A percentile compares a stretch with the other conserved stretches of the same genome.
These are phyloP conservation scores for Typhlomys cinereus DNA, from an alignment of 2,113 vertebrate genomes.

Conservation along the genomic window DNA sequence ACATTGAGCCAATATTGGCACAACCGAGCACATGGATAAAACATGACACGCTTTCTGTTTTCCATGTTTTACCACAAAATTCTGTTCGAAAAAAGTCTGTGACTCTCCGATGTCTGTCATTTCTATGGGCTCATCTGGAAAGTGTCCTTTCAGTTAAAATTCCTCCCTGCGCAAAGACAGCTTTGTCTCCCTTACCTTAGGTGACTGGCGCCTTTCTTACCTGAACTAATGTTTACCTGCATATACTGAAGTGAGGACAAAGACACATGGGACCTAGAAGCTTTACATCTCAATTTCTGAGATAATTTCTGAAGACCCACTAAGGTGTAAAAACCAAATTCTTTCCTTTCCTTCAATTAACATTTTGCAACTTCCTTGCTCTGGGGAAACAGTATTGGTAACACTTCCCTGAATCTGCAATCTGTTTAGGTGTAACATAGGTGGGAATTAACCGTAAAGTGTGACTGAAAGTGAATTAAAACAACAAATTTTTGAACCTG, in stretches of 20 bases:
- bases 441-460: constrained; percentile 80
- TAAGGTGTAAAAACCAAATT: constrained; percentile 55
- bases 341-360: constrained; percentile 69
- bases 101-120: constrained; percentile 72
- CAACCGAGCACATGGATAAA: constrained; percentile 76
- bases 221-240: constrained; percentile 20
- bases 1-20: constrained; percentile 78
- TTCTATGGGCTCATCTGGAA: constrained; percentile 63
- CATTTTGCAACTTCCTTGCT: constrained; percentile 77
- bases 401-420: constrained; percentile 79
- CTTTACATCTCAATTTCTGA: constrained; percentile 46
- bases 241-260: not conserved
- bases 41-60: constrained; percentile 76
- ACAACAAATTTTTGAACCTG: constrained; percentile 74
- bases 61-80: constrained; percentile 76
- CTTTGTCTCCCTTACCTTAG: not conserved
- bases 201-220: constrained; percentile 25
- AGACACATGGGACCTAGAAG: not conserved
- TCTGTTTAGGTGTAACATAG: constrained; percentile 79
- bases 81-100: constrained; percentile 67
- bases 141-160: constrained; percentile 49
- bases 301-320: not conserved
- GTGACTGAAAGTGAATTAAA: constrained; percentile 79
- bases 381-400: constrained; percentile 74
- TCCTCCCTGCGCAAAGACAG: not conserved